Percentiles rank a stretch among this genome's conserved stretches.
Conservation (phyloP, 2,888 invertebrate species). For the Ariolimax columbianus region DNA sequence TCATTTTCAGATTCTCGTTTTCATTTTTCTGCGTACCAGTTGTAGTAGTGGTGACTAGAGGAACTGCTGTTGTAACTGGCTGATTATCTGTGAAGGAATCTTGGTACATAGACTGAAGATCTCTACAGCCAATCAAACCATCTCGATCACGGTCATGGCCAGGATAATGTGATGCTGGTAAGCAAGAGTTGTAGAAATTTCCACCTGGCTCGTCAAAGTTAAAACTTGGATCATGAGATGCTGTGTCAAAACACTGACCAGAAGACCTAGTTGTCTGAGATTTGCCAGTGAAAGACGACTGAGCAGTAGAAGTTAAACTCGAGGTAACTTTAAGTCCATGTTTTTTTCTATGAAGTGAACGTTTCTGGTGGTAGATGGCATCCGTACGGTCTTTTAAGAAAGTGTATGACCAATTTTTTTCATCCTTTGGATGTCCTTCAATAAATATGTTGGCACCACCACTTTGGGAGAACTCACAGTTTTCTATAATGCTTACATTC, state of each 20-base stretch:
- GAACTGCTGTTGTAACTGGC: background rate
- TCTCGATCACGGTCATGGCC: background rate
- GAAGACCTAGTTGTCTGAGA: constrained; percentile 46
- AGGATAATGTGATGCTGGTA: constrained; percentile 7
- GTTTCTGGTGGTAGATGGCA: constrained; percentile 45
- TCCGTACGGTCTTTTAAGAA: constrained; percentile 53
- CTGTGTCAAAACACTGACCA: constrained; percentile 35
- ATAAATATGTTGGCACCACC: constrained; percentile 70
- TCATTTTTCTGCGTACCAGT: background rate
- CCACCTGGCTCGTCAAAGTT: constrained; percentile 36
- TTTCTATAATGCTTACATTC: constrained; percentile 69
- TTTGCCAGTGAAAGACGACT: constrained; percentile 53
- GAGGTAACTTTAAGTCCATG: constrained; percentile 51
- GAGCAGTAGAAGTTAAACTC: constrained; percentile 52
- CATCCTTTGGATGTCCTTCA: constrained; percentile 69
- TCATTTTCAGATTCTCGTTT: background rate
- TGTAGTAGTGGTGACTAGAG: too few relatives aligned
- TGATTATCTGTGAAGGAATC: constrained; percentile 4
- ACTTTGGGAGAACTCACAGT: constrained; percentile 73
- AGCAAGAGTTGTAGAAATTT: constrained; percentile 13
- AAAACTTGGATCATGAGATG: constrained; percentile 43
- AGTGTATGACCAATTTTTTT: constrained; percentile 67
- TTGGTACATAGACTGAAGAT: constrained; percentile 43
- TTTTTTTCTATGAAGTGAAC: constrained; percentile 42
- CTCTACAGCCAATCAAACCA: constrained; percentile 29